A percentile compares a stretch with the other conserved stretches of the same genome.
Conservation (phyloP, 2,797 vertebrate species). For the Crenuchus spilurus region DNA sequence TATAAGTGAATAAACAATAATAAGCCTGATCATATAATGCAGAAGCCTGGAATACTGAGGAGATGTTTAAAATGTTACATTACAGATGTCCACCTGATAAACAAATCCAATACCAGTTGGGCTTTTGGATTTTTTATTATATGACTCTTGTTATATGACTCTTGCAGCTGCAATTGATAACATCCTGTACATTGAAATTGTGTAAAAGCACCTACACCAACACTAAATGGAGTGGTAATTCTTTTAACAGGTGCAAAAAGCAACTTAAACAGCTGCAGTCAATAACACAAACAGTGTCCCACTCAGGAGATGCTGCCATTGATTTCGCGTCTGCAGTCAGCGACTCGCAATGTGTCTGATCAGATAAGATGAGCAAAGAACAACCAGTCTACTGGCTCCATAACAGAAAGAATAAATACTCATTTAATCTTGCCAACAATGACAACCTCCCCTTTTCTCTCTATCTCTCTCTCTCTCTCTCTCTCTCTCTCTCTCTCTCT, state of each 20-base stretch:
- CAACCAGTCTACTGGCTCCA: conserved; percentile 17
- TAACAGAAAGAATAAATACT: conserved; percentile 31
- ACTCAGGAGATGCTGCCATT: conserved; percentile 23
- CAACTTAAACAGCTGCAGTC: conserved; percentile 25
- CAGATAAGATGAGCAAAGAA: conserved; percentile 28
- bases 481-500: background rate
- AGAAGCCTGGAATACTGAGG: too few relatives aligned
- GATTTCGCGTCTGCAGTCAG: conserved; percentile 41
- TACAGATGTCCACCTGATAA: too few relatives aligned
- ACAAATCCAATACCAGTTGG: too few relatives aligned
- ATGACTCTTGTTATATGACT: too few relatives aligned
- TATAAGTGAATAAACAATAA: too few relatives aligned
- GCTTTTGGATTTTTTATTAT: too few relatives aligned
- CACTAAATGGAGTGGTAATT: background rate
- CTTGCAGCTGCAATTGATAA: too few relatives aligned
- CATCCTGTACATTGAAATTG: too few relatives aligned
- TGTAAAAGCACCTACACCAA: background rate
- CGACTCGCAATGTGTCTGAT: conserved; percentile 28
- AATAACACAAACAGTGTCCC: conserved; percentile 42
- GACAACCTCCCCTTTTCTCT: conserved; percentile 5
- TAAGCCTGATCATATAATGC: too few relatives aligned
- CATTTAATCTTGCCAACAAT: conserved; percentile 31
- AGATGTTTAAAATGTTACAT: too few relatives aligned
- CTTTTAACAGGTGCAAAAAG: background rate
- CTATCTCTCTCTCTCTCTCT: background rate